Evolutionary conservation across 1,140 invertebrate species (phyloP).

Genomic region (Hyles euphorbiae): DNA sequence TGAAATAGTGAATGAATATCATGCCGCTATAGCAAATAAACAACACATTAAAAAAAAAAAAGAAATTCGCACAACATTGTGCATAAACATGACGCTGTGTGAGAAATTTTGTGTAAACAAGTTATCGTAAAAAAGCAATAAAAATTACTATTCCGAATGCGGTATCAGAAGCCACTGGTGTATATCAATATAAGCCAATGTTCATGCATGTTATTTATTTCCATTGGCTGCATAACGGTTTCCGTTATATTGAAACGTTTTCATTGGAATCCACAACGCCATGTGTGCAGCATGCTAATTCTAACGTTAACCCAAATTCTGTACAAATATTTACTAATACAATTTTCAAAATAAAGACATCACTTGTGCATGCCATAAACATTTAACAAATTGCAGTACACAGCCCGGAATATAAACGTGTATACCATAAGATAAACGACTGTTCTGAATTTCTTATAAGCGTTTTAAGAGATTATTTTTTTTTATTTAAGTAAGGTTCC

Average conservation of each 20-base stretch:
- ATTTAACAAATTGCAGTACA: too few species aligned
- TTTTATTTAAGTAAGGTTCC: too few species aligned
- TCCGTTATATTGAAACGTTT: slow-evolving; percentile 37
- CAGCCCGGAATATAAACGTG: too few species aligned
- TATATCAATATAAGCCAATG: slow-evolving; percentile 13
- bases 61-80: too few species aligned
- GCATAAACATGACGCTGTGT: too few species aligned
- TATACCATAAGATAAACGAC: too few species aligned
- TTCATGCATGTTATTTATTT: slow-evolving; percentile 50
- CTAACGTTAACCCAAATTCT: slow-evolving; percentile 15
- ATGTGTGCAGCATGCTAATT: slow-evolving; percentile 23
- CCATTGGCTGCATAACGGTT: slow-evolving; percentile 51
- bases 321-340: not conserved
- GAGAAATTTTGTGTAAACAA: not conserved
- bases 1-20: too few species aligned
- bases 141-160: slow-evolving; percentile 43
- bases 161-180: slow-evolving; percentile 37
- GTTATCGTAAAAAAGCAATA: slow-evolving; percentile 6
- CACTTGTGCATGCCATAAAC: too few species aligned
- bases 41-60: too few species aligned
- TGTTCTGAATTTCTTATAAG: too few species aligned
- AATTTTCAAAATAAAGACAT: slow-evolving; percentile 3
- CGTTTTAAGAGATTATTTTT: too few species aligned
- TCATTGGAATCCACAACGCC: slow-evolving; percentile 31
- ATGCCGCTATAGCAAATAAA: too few species aligned